A percentile compares a stretch with the other conserved stretches of the same genome.
Evolutionary conservation across 2,113 vertebrate genomes (phyloP).

Genomic region (Urocitellus parryii): DNA sequence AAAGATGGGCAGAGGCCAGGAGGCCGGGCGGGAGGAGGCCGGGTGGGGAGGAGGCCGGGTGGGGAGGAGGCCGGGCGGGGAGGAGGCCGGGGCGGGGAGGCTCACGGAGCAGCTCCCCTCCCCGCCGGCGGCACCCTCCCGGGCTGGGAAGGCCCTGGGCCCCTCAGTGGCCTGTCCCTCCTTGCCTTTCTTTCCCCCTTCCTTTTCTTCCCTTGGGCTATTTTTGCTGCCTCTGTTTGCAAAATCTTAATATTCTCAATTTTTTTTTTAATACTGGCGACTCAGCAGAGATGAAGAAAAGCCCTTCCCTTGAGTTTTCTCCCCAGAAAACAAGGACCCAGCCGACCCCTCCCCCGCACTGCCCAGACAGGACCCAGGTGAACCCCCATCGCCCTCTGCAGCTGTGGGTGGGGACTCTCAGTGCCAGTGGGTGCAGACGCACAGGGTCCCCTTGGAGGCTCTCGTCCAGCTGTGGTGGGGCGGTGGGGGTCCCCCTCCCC

Average conservation of each 20-base stretch:
- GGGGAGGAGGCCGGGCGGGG: not conserved
- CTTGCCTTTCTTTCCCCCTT: no score
- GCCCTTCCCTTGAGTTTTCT: not conserved
- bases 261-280: not conserved
- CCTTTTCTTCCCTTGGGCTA: not conserved
- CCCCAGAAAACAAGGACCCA: not conserved
- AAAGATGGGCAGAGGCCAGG: not conserved
- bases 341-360: no score
- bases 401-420: no score
- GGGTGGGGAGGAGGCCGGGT: not conserved
- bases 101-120: accelerated
- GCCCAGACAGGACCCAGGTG: not conserved
- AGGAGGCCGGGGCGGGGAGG: not conserved
- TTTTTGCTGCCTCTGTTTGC: not conserved
- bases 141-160: not conserved
- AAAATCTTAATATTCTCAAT: not conserved
- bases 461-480: not conserved
- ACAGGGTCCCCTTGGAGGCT: no score
- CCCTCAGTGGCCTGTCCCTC: accelerated
- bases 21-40: not conserved
- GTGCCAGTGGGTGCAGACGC: no score
- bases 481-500: no score
- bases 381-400: no score
- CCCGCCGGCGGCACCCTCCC: accelerated
- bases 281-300: not conserved